Evolutionary conservation across 2,888 invertebrate species (phyloP).

Genomic region (Netelia melanura): DNA sequence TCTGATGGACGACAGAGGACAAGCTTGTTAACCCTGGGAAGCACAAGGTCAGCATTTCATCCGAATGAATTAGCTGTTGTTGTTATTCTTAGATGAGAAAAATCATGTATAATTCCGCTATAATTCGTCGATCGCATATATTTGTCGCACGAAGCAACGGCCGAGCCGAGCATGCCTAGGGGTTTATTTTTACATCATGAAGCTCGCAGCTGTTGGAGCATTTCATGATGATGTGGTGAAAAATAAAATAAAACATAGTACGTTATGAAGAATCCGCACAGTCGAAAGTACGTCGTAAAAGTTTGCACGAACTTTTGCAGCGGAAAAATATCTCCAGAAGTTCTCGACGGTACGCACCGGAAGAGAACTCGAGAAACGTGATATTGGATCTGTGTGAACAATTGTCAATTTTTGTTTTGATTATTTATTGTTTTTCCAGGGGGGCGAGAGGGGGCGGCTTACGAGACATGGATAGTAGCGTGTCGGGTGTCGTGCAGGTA

Average conservation of each 20-base stretch:
- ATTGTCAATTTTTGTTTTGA: constrained; percentile 14
- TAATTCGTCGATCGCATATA: constrained; percentile 14
- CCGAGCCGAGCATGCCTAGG: constrained; percentile 1
- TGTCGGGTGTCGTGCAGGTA: constrained; percentile 88
- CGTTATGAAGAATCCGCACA: not conserved
- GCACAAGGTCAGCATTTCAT: constrained; percentile 75
- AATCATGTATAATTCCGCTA: not conserved
- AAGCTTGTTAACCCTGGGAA: constrained; percentile 81
- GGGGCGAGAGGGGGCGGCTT: constrained; percentile 70
- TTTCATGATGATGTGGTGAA: constrained; percentile 54
- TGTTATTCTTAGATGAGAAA: not conserved
- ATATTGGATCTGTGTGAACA: constrained; percentile 62
- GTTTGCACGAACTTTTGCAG: not conserved
- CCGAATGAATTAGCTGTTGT: too few relatives aligned
- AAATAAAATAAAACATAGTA: constrained; percentile 31
- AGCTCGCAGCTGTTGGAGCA: constrained; percentile 57
- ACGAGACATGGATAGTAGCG: constrained; percentile 82
- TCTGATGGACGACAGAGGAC: constrained; percentile 82
- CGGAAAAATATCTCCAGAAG: not conserved
- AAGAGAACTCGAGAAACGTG: not conserved
- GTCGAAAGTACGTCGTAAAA: not conserved
- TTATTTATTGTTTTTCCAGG: constrained; percentile 47
- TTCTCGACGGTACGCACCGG: too few relatives aligned
- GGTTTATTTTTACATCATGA: constrained; percentile 63
- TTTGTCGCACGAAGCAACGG: constrained; percentile 30